These are phyloP conservation scores for Macrosoma leucophasiata DNA, from an alignment of 2,888 invertebrate species.

Conservation along the genomic window DNA sequence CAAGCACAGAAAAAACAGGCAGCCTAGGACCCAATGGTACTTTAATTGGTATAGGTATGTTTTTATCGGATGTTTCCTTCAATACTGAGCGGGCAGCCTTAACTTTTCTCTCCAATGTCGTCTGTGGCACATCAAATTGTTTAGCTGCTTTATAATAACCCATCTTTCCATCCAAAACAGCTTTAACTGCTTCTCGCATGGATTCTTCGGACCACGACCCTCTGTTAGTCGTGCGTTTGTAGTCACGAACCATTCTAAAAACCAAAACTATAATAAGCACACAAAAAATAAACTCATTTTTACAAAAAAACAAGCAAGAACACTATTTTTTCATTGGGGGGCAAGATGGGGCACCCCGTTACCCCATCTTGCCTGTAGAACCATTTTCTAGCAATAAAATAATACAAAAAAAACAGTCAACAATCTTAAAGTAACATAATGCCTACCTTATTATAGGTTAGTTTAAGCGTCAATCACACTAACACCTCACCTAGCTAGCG, in stretches of 20 bases:
- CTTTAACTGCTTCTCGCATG: conserved; percentile 17
- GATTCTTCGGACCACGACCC: conserved; percentile 16
- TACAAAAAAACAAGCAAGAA: conserved; percentile 4
- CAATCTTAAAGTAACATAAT: too few species aligned
- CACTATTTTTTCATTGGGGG: conserved; percentile 1
- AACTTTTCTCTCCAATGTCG: conserved; percentile 14
- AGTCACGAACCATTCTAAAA: conserved; percentile 16
- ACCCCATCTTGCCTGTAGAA: too few species aligned
- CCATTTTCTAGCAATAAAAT: too few species aligned
- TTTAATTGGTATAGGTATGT: conserved; percentile 6
- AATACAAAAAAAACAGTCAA: too few species aligned
- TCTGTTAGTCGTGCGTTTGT: conserved; percentile 16
- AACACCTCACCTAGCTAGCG: too few species aligned
- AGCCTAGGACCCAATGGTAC: conserved; percentile 8
- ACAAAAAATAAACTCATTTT: conserved; percentile 5
- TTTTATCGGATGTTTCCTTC: conserved; percentile 5
- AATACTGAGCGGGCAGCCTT: conserved; percentile 10
- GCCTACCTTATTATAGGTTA: too few species aligned
- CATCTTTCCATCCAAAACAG: conserved; percentile 17
- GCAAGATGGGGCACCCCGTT: too few species aligned
- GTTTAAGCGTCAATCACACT: too few species aligned
- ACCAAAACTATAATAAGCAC: conserved; percentile 5
- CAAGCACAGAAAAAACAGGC: conserved; percentile 13
- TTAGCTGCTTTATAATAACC: conserved; percentile 20
- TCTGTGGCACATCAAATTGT: conserved; percentile 17